Conservation (phyloP, 2,113 vertebrate species). For the Mobula hypostoma region DNA sequence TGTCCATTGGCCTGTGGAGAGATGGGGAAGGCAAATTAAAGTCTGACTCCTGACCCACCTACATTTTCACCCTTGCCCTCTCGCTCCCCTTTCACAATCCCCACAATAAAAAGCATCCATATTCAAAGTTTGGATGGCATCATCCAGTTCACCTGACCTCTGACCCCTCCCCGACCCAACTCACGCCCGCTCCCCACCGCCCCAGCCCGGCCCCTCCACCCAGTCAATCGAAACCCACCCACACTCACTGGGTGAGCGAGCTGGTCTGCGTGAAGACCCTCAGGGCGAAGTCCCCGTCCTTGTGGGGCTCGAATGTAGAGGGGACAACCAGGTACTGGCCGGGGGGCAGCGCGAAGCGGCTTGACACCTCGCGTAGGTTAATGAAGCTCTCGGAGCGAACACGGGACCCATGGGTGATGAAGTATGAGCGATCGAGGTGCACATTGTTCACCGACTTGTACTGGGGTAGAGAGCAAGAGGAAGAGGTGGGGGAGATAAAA, state of each 20-base stretch:
- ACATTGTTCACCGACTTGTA: constrained; percentile 53
- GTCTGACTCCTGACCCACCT: neutral
- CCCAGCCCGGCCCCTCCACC: neutral
- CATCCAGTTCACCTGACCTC: too few species aligned
- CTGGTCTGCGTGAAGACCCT: constrained; percentile 75
- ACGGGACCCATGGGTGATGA: constrained; percentile 52
- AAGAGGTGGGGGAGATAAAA: neutral
- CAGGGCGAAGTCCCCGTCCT: constrained; percentile 68
- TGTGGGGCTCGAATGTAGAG: constrained; percentile 73
- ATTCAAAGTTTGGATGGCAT: too few species aligned
- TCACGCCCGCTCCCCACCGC: too few species aligned
- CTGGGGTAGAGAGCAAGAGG: constrained; percentile 42
- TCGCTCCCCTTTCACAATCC: too few species aligned
- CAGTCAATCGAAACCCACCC: constrained; percentile 34
- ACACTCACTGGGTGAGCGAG: constrained; percentile 60
- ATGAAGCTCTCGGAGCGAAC: constrained; percentile 57
- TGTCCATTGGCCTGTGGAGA: neutral
- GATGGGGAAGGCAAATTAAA: neutral
- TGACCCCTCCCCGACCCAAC: too few species aligned
- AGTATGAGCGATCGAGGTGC: constrained; percentile 60
- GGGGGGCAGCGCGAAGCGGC: constrained; percentile 58
- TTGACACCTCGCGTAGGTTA: constrained; percentile 68
- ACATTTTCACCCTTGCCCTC: too few species aligned
- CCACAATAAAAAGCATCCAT: too few species aligned
- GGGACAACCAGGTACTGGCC: constrained; percentile 75